These are phyloP conservation scores for Cheilosia variabilis DNA, from an alignment of 2,888 invertebrate species.

Conservation along the genomic window DNA sequence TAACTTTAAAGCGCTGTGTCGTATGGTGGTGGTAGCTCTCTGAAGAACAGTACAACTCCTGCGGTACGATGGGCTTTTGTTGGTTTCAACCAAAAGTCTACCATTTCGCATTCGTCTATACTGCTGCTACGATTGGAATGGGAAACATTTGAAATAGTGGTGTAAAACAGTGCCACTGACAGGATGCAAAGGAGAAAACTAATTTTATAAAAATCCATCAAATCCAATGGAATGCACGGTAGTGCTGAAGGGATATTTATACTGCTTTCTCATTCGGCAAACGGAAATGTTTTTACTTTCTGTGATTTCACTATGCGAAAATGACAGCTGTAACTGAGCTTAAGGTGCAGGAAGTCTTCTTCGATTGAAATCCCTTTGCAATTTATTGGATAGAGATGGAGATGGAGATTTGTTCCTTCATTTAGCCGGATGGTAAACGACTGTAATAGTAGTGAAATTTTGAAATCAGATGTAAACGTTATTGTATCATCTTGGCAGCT, in stretches of 20 bases:
- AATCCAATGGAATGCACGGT: slow-evolving; percentile 36
- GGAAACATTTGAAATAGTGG: slow-evolving; percentile 18
- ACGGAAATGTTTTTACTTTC: background rate
- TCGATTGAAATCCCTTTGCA: slow-evolving; percentile 28
- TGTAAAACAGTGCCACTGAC: slow-evolving; percentile 77
- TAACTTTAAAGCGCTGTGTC: slow-evolving; percentile 45
- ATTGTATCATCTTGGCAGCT: too few species aligned
- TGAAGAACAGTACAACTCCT: background rate
- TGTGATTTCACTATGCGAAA: slow-evolving; percentile 9
- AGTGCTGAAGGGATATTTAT: background rate
- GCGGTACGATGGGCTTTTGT: background rate
- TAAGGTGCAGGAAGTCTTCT: slow-evolving; percentile 9
- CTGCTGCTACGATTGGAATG: slow-evolving; percentile 2
- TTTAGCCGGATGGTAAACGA: background rate
- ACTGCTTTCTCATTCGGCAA: background rate
- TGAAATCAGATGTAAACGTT: background rate
- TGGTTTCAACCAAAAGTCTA: slow-evolving; percentile 6
- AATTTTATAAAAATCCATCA: slow-evolving; percentile 79
- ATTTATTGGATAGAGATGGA: slow-evolving; percentile 6
- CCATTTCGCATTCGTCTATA: background rate
- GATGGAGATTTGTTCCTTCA: slow-evolving; percentile 7
- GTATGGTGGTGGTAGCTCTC: background rate
- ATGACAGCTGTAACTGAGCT: slow-evolving; percentile 49
- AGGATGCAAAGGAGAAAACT: slow-evolving; percentile 81
- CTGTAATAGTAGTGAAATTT: background rate